A percentile compares a stretch with the other conserved stretches of the same genome.
Evolutionary conservation across 2,888 invertebrate species (phyloP).

Genomic region (Drosophila prostipennis): DNA sequence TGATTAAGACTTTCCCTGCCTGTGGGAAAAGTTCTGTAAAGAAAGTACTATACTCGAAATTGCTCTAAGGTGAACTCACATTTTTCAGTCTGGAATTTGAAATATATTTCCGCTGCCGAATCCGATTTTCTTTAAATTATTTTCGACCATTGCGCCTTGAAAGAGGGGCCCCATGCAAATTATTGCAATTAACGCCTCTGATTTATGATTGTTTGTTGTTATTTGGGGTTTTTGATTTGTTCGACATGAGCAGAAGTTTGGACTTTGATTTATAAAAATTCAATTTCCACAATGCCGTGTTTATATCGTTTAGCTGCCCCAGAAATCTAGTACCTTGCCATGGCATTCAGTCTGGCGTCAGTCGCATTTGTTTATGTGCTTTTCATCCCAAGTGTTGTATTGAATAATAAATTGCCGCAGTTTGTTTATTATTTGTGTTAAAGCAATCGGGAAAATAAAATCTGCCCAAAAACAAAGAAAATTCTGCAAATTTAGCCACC

Average conservation of each 20-base stretch:
- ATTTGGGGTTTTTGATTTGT: conserved; percentile 4
- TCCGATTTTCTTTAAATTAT: not conserved
- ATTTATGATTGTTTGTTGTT: conserved; percentile 41
- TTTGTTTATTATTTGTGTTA: conserved; percentile 20
- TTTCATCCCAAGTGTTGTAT: conserved; percentile 16
- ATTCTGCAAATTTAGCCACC: conserved; percentile 2
- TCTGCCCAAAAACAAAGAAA: not conserved
- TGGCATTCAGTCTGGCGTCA: conserved; percentile 6
- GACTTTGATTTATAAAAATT: conserved; percentile 35
- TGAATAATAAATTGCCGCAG: conserved; percentile 25
- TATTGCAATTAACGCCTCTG: conserved; percentile 42
- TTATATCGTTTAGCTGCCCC: not conserved
- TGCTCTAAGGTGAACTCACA: not conserved
- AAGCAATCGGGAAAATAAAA: conserved; percentile 11
- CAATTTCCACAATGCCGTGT: conserved; percentile 1
- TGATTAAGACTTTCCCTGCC: not conserved
- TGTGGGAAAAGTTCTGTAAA: not conserved
- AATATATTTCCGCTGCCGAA: conserved; percentile 4
- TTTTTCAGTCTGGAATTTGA: conserved; percentile 7
- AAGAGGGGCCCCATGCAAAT: conserved; percentile 21
- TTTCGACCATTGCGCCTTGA: conserved; percentile 16
- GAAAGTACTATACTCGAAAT: not conserved
- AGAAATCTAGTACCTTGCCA: conserved; percentile 16
- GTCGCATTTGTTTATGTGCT: conserved; percentile 33
- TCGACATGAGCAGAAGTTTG: conserved; percentile 12